phyloP scores from a whole-genome alignment of 2,888 invertebrate genomes.

The Tenthredo distinguenda region DNA sequence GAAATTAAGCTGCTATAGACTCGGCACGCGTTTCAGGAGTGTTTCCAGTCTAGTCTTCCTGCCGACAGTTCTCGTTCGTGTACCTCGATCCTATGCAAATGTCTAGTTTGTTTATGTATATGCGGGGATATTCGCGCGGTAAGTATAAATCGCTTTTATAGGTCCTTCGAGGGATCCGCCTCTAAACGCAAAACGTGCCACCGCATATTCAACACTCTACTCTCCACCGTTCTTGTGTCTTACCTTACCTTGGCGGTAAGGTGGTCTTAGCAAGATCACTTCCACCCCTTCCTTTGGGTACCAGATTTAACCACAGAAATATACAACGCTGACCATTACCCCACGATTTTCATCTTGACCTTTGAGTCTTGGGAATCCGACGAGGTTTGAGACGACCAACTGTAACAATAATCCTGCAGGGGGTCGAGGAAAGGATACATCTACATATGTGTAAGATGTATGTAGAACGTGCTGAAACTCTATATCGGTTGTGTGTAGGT shows the following conservation, averaged over 20 bases:
- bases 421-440: not conserved
- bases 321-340: conserved; percentile 39
- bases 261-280: not conserved
- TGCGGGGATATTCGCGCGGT: conserved; percentile 45
- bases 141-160: conserved; percentile 52
- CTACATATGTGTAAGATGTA: conserved; percentile 19
- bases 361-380: not conserved
- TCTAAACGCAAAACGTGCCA: conserved; percentile 62
- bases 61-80: conserved; percentile 42
- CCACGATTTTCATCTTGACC: conserved; percentile 26
- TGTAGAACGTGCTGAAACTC: conserved; percentile 36
- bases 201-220: conserved; percentile 61
- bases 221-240: conserved; percentile 32
- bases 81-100: conserved; percentile 52
- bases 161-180: conserved; percentile 52
- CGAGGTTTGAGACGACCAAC: not conserved
- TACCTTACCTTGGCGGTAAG: conserved; percentile 13
- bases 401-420: conserved; percentile 3
- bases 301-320: conserved; percentile 23
- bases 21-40: conserved; percentile 21
- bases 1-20: conserved; percentile 25
- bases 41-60: not conserved
- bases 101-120: conserved; percentile 51
- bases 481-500: not conserved
- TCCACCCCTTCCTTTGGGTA: not conserved